Conservation (phyloP, 2,113 vertebrate genomes). For the Narcine bancroftii region DNA sequence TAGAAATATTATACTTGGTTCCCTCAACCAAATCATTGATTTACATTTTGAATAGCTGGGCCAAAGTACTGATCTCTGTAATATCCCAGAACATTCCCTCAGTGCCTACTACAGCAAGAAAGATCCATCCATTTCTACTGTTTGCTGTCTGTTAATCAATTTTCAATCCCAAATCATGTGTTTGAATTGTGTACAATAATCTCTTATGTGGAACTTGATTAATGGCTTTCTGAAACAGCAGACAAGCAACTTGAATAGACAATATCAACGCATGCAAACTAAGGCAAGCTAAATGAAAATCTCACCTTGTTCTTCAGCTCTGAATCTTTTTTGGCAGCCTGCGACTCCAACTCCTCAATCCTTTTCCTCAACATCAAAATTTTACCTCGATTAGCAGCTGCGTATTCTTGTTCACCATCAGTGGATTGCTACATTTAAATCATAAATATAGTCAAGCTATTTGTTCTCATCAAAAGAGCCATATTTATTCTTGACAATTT, state of each 20-base stretch:
- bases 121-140: background rate
- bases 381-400: constrained; percentile 70
- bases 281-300: background rate
- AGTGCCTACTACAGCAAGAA: too few species aligned
- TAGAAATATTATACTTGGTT: too few species aligned
- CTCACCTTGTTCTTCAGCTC: constrained; percentile 64
- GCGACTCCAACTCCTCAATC: constrained; percentile 72
- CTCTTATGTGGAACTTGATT: background rate
- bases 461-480: background rate
- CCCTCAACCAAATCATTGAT: too few species aligned
- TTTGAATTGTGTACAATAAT: too few species aligned
- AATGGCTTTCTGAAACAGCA: background rate
- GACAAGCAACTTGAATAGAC: background rate
- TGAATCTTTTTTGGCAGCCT: constrained; percentile 59
- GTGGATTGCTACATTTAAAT: constrained; percentile 47
- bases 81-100: too few species aligned
- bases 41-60: too few species aligned
- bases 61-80: too few species aligned
- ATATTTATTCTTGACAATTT: background rate
- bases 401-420: constrained; percentile 62
- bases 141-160: background rate
- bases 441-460: background rate
- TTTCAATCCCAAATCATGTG: background rate
- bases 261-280: background rate
- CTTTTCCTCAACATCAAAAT: constrained; percentile 73